Percentiles rank a stretch among this genome's conserved stretches.
phyloP scores from a whole-genome alignment of 2,113 vertebrate species.

The Vombatus ursinus region DNA sequence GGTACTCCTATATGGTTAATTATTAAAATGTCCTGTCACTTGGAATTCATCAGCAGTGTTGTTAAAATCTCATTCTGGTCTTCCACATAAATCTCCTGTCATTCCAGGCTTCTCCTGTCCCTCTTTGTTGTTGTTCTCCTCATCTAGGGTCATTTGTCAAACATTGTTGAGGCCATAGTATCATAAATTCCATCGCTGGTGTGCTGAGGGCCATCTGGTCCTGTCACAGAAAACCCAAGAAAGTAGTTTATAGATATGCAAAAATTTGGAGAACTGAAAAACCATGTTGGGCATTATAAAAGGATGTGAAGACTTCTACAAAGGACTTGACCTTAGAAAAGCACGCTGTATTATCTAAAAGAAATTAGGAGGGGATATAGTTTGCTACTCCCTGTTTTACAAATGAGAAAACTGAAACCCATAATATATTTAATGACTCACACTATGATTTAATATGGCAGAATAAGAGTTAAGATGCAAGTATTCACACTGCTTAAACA shows the following conservation, averaged over 20 bases:
- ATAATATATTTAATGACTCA: neutral
- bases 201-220: neutral
- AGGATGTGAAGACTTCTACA: neutral
- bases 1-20: constrained; percentile 47
- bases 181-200: neutral
- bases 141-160: neutral
- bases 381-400: neutral
- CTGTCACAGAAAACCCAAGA: neutral
- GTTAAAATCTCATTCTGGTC: constrained; percentile 12
- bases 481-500: neutral
- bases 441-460: neutral
- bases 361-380: neutral
- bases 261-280: neutral
- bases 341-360: neutral
- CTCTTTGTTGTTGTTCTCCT: constrained; percentile 19
- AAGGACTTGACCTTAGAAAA: neutral
- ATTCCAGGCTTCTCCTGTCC: neutral
- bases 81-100: constrained; percentile 11
- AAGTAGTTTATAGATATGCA: neutral
- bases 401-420: neutral
- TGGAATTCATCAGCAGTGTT: constrained; percentile 45
- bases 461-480: neutral
- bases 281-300: neutral
- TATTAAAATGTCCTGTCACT: constrained; percentile 36
- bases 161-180: neutral